Evolutionary conservation across 1,140 invertebrate species (phyloP).

Genomic region (Phymorhynchus buccinoides): DNA sequence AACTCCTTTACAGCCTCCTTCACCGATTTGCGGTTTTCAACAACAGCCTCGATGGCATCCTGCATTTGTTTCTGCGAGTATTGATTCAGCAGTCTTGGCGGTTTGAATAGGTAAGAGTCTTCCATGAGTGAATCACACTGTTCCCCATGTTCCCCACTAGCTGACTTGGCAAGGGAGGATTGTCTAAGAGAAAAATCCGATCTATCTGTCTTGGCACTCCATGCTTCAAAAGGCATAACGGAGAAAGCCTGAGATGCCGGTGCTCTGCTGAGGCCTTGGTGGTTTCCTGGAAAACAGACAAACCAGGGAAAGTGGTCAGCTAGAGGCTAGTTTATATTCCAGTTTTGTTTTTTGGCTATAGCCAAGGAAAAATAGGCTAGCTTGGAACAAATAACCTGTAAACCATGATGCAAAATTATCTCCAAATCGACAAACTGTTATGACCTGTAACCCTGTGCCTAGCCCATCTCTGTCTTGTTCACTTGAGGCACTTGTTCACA

Average conservation of each 20-base stretch:
- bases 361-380: too few relatives aligned
- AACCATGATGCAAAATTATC: too few relatives aligned
- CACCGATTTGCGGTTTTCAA: not conserved
- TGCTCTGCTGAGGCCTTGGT: not conserved
- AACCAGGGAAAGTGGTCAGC: not conserved
- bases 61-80: slow-evolving; percentile 10
- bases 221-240: not conserved
- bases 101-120: not conserved
- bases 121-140: not conserved
- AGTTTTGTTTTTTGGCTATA: not conserved
- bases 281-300: not conserved
- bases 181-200: not conserved
- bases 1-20: not conserved
- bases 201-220: not conserved
- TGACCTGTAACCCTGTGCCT: too few relatives aligned
- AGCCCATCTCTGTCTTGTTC: too few relatives aligned
- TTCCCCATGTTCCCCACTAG: not conserved
- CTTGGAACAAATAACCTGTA: too few relatives aligned
- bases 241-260: not conserved
- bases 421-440: too few relatives aligned
- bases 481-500: too few relatives aligned
- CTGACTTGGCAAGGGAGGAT: not conserved
- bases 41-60: not conserved
- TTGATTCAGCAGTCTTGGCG: not conserved
- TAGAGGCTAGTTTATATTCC: not conserved